These are phyloP conservation scores for Melipona bicolor DNA, from an alignment of 2,888 invertebrate species.

Conservation along the genomic window DNA sequence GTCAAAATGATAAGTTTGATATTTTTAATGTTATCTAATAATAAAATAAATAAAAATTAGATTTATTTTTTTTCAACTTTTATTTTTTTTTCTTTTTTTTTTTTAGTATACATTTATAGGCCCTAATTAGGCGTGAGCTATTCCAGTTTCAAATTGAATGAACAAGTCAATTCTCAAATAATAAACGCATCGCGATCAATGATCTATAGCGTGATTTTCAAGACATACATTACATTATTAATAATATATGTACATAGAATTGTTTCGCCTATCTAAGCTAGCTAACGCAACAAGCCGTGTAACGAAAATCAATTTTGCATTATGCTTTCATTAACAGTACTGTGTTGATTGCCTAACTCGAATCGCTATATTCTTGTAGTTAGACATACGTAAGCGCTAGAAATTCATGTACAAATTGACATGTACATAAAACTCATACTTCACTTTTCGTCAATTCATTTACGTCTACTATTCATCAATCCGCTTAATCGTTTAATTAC, in stretches of 20 bases:
- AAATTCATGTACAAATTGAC: neutral
- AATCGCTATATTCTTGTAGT: neutral
- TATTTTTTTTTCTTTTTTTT: slow-evolving; percentile 71
- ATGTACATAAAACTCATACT: neutral
- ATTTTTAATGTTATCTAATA: neutral
- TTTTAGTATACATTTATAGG: slow-evolving; percentile 70
- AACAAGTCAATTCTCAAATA: slow-evolving; percentile 71
- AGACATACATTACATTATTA: slow-evolving; percentile 64
- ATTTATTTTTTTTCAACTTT: slow-evolving; percentile 65
- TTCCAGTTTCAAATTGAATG: slow-evolving; percentile 65
- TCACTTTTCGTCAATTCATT: neutral
- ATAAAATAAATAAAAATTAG: neutral
- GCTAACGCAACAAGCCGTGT: slow-evolving; percentile 64
- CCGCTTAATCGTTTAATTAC: neutral
- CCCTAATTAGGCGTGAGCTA: slow-evolving; percentile 74
- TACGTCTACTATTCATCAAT: neutral
- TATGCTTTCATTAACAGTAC: slow-evolving; percentile 27
- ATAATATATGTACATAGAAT: slow-evolving; percentile 71
- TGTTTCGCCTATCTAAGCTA: slow-evolving; percentile 73
- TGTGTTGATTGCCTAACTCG: neutral
- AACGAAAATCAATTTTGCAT: slow-evolving; percentile 58
- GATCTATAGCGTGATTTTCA: slow-evolving; percentile 62
- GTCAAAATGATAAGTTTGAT: neutral
- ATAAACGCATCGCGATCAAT: slow-evolving; percentile 68
- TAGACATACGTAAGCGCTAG: neutral